These are phyloP conservation scores for Sibirionetta formosa DNA, from an alignment of 2,797 vertebrate genomes.

Conservation along the genomic window DNA sequence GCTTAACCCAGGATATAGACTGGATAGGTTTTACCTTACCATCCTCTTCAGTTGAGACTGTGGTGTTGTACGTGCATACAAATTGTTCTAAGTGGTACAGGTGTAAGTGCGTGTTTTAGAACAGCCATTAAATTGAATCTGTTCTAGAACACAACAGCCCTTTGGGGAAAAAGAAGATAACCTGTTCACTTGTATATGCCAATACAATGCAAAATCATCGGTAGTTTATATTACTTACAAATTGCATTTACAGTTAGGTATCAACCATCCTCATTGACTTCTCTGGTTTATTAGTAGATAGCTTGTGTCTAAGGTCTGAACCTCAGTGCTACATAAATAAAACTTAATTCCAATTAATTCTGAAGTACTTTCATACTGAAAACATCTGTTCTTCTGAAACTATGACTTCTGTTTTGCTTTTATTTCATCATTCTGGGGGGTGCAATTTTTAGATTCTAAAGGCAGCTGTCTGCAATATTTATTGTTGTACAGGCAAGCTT, in stretches of 20 bases:
- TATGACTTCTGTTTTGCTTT: background rate
- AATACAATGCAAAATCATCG: background rate
- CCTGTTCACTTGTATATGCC: background rate
- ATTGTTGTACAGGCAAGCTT: background rate
- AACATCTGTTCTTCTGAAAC: background rate
- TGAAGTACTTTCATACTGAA: background rate
- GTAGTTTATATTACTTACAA: background rate
- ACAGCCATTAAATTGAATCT: background rate
- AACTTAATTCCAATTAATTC: background rate
- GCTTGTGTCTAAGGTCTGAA: background rate
- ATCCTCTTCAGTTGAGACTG: background rate
- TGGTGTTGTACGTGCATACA: background rate
- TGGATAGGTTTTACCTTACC: background rate
- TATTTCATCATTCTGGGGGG: background rate
- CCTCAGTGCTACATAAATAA: background rate
- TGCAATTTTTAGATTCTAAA: background rate
- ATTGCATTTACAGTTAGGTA: background rate
- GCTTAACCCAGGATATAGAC: background rate
- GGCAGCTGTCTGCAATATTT: background rate
- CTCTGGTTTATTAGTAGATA: background rate
- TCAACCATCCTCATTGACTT: rapidly evolving
- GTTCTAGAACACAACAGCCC: background rate
- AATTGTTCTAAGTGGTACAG: background rate
- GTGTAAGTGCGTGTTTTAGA: background rate
- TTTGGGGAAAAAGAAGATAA: background rate